These are phyloP conservation scores for Acanthosepion lycidas DNA, from an alignment of 2,888 invertebrate species.

Conservation along the genomic window DNA sequence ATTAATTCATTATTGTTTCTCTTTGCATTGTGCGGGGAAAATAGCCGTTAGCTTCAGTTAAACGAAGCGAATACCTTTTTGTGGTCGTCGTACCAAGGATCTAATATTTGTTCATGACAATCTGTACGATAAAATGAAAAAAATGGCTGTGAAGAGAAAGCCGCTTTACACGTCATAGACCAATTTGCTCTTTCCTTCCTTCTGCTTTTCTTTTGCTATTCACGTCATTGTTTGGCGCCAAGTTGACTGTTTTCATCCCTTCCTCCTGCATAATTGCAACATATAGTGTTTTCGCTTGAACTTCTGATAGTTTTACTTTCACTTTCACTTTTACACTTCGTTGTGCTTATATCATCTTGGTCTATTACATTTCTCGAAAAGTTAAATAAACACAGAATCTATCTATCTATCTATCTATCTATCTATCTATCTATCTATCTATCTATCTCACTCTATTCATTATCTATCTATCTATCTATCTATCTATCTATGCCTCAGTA, in stretches of 20 bases:
- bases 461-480: no score
- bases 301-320: no score
- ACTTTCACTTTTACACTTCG: no score
- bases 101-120: neutral
- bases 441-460: no score
- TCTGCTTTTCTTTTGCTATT: neutral
- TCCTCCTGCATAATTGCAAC: neutral
- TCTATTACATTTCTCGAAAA: no score
- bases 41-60: neutral
- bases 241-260: neutral
- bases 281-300: no score
- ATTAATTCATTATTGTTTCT: neutral
- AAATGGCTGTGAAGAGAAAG: neutral
- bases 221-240: neutral
- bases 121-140: neutral
- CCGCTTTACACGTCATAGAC: neutral
- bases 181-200: neutral
- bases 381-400: no score
- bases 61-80: neutral
- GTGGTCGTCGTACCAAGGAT: neutral
- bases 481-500: no score
- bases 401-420: no score
- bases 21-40: neutral
- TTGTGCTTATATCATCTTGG: no score
- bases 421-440: no score